Evolutionary conservation across 2,113 vertebrate genomes (phyloP).

Genomic region (Pelobates fuscus): DNA sequence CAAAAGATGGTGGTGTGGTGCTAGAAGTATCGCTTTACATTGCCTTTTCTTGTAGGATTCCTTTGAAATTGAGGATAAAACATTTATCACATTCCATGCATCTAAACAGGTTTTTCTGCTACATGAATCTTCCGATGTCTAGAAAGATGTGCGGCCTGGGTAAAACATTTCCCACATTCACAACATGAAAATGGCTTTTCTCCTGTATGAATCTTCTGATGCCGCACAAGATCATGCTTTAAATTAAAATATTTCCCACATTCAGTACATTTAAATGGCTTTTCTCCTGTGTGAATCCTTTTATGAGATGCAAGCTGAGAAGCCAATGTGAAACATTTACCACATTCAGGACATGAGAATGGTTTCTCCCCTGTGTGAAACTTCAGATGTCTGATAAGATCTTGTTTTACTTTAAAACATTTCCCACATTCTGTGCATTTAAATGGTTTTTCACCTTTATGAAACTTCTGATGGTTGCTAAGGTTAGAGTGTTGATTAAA

Average conservation of each 20-base stretch:
- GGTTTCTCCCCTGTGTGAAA: background rate
- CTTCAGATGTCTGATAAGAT: no score
- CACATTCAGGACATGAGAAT: background rate
- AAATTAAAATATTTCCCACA: background rate
- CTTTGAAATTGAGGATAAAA: no score
- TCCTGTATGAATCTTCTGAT: background rate
- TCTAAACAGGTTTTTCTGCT: no score
- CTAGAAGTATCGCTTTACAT: no score
- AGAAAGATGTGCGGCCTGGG: background rate
- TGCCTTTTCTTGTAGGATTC: no score
- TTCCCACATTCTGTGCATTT: no score
- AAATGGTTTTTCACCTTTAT: no score
- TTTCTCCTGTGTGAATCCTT: constrained; percentile 61
- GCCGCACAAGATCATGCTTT: background rate
- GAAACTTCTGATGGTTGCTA: no score
- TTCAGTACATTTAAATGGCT: constrained; percentile 47
- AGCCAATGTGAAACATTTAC: background rate
- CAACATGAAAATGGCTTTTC: background rate
- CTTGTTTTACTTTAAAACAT: no score
- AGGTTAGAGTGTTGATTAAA: no score
- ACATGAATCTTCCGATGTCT: background rate
- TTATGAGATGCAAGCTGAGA: constrained; percentile 38
- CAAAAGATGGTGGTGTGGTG: no score
- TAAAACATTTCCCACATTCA: background rate
- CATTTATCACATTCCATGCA: no score